Evolutionary conservation across 1,140 invertebrate species (phyloP), one percentile per base, ranked within the genome.

Genomic region (Tetraneura akinire): DNA sequence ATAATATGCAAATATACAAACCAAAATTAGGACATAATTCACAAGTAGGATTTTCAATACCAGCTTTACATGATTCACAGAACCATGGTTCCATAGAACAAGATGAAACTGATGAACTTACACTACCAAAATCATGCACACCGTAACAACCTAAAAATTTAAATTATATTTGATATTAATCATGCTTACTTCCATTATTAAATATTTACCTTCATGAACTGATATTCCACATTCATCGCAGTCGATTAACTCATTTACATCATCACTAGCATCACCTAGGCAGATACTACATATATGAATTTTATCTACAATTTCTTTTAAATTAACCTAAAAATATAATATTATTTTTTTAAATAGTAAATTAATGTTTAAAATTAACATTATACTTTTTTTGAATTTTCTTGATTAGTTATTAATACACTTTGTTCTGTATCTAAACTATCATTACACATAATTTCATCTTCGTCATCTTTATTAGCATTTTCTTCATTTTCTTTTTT

Each of bases 1-100:
- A 71, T 0, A 51, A 29, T 49, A 37, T 4, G 32, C 3, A 4
- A 49, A 29, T 60, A 18, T 53, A 82, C 82, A 84, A 84, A 90
- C 90, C 90, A 84, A 88, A 88, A 85, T 93, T 93, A 5, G 95
- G 94, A 85, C 95, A 97, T 10, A 97, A 86, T 86, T 96, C 94
- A 86, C 95, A 96, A 21, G 88, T 89, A 0, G 96, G 95, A 86
- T 94, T 92, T 37, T 89, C 91, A 11, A 94, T 90, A 2, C 95
- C 95, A 55, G 95, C 95, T 84, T 95, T 95, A 83, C 97, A 98
- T n/a, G 96, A 94, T 87, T 98, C 96, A 88, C 96, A 98, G 86
- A 98, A 98, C 97, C 97, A 98, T 0, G 96, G 96, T 83, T 97
- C 96, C 1, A 96, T 98, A 51, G 95, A 96, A 70, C 94, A 94